These are phyloP conservation scores for Onychomys torridus DNA, from an alignment of 2,797 vertebrate genomes.

Conservation along the genomic window DNA sequence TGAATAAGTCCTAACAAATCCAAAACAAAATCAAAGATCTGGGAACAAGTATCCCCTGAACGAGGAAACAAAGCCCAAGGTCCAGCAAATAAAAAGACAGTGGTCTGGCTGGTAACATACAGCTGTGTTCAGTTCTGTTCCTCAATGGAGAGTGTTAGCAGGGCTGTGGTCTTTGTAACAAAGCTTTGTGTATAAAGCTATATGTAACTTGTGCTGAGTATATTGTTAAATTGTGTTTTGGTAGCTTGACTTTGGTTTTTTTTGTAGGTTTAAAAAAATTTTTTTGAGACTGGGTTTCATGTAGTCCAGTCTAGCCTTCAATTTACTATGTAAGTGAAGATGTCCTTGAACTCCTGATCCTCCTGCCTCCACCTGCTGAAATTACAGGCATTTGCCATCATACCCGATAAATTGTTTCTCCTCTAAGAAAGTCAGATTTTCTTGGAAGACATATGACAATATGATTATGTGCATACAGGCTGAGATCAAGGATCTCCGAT, in stretches of 20 bases:
- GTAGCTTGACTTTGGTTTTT: background rate
- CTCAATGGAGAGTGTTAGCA: background rate
- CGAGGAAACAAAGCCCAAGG: background rate
- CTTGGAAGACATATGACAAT: background rate
- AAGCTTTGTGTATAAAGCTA: background rate
- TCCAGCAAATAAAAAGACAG: constrained; percentile 29
- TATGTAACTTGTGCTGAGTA: background rate
- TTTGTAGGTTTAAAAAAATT: background rate
- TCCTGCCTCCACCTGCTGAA: background rate
- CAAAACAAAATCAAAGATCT: constrained; percentile 39
- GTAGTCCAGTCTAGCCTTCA: background rate
- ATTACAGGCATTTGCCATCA: background rate
- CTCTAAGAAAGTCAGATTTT: constrained; percentile 46
- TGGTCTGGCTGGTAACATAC: background rate
- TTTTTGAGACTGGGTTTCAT: background rate
- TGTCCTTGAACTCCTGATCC: background rate
- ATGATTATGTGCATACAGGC: background rate
- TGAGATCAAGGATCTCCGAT: background rate
- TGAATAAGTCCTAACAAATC: constrained; percentile 44
- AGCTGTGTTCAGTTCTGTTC: constrained; percentile 6
- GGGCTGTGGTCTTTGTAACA: background rate
- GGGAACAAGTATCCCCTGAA: background rate
- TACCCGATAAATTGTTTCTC: background rate
- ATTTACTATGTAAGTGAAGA: too few species aligned
- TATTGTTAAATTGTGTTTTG: constrained; percentile 36